A percentile compares a stretch with the other conserved stretches of the same genome.
phyloP scores from a whole-genome alignment of 2,888 invertebrate genomes.

The Drosophila cognata region DNA sequence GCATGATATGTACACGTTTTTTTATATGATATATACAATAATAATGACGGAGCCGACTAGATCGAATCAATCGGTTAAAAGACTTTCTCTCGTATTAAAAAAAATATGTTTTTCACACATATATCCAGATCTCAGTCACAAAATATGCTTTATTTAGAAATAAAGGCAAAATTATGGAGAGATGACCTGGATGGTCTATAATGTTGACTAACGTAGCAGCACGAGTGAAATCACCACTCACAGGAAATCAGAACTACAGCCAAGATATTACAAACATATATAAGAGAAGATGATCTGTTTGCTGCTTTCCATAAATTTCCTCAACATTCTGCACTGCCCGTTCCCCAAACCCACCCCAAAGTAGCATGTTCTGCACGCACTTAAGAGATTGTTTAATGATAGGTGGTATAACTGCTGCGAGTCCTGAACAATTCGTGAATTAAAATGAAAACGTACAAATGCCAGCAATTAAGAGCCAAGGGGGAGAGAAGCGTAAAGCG shows the following conservation, averaged over 20 bases:
- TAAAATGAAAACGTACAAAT: constrained; percentile 42
- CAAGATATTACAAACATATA: not conserved
- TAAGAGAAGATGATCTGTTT: not conserved
- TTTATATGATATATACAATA: not conserved
- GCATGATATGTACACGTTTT: not conserved
- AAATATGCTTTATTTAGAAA: not conserved
- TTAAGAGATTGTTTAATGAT: constrained; percentile 9
- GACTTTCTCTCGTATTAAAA: not conserved
- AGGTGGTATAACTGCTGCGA: constrained; percentile 4
- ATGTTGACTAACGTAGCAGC: not conserved
- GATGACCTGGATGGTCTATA: not conserved
- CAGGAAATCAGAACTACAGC: no score
- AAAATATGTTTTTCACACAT: not conserved
- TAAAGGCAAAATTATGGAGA: not conserved
- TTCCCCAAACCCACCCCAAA: not conserved
- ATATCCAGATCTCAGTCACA: no score
- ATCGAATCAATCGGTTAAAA: not conserved
- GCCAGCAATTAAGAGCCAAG: constrained; percentile 30
- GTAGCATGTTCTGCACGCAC: constrained; percentile 1
- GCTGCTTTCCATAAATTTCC: not conserved
- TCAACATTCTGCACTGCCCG: not conserved
- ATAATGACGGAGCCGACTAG: not conserved
- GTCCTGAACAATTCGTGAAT: constrained; percentile 28
- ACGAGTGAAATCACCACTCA: not conserved
- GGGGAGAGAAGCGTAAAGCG: constrained; percentile 5